Base-by-base conservation (phyloP, 2,888 invertebrate genomes). In the Heliconius ismenius region DNA sequence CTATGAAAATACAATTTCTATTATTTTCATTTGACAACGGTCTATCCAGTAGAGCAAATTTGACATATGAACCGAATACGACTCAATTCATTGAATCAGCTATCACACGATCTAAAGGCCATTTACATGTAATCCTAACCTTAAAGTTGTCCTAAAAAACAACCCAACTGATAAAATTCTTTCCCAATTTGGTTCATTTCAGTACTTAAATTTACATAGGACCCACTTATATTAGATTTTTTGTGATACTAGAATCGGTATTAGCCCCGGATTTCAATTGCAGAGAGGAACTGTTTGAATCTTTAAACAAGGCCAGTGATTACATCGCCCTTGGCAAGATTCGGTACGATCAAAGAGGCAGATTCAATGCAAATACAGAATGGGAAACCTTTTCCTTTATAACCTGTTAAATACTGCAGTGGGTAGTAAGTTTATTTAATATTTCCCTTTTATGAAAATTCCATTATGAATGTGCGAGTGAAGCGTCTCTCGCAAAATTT, bases 251-350 rank as follows among this genome's bases (percentile, higher is more conserved):
- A 13, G 28, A 74, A 58, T 69, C 26, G 73, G 49, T 24, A 73
- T 73, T 78, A 78, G 72, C 63, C 49, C 72, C 63, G 43, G 43
- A 63, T 75, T 73, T 76, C 68, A 77, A 69, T 74, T 69, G 72
- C 74, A 69, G 62, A 74, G 28, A 36, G 63, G 26, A 73, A 63
- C 73, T 69, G 62, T 64, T 74, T 75, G 75, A 79, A 69, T 79
- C 39, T 72, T 77, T 75, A 76, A 70, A 77, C 73, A 76, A 76
- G 73, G 70, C 62, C 70, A 72, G 75, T 74, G 70, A 77, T 77
- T 74, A 77, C 39, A 67, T 49, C 65, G 73, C 77, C 73, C 62
- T 43, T 32, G 73, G 79, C 74, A 28, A 75, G 32, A 68, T 73
- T 74, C 60, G 26, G 69, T 32, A 39, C 67, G 60, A 75, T 75